phyloP scores from a whole-genome alignment of 2,888 invertebrate species.

The Himalopsyche japonica region DNA sequence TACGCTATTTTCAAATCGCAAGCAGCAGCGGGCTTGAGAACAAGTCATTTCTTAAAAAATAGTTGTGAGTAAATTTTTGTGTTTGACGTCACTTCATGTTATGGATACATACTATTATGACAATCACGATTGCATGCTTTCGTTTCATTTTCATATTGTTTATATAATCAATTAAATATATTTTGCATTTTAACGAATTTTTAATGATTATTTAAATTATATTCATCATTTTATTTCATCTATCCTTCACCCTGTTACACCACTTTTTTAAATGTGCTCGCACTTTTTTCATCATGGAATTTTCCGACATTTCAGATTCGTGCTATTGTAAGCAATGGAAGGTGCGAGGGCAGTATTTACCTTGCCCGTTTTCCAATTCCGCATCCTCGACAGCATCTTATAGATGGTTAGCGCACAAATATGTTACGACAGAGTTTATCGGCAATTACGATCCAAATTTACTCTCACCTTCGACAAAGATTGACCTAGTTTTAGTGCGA shows the following conservation, averaged over 20 bases:
- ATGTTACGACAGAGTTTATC: slow-evolving; percentile 1
- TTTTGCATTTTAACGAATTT: slow-evolving; percentile 31
- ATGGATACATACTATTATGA: slow-evolving; percentile 1
- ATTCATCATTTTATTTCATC: background rate
- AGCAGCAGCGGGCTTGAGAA: slow-evolving; percentile 5
- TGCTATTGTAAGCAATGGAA: slow-evolving; percentile 32
- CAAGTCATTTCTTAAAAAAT: slow-evolving; percentile 15
- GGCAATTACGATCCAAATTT: slow-evolving; percentile 4
- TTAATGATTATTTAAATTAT: background rate
- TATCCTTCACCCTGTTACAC: background rate
- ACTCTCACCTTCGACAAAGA: background rate
- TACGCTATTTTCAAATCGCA: slow-evolving; percentile 21
- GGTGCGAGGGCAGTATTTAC: slow-evolving; percentile 14
- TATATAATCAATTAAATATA: slow-evolving; percentile 21
- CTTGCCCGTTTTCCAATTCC: slow-evolving; percentile 12
- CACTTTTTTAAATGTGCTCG: background rate
- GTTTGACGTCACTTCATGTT: background rate
- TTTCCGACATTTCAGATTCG: slow-evolving; percentile 24
- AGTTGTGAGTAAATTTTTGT: slow-evolving; percentile 20
- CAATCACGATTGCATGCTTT: background rate
- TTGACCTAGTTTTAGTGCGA: slow-evolving; percentile 11
- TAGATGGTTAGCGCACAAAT: slow-evolving; percentile 1
- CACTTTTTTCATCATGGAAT: slow-evolving; percentile 8
- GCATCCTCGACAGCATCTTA: background rate
- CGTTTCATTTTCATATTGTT: background rate